Percentiles rank a stretch among this genome's conserved stretches.
Conservation (phyloP, 2,797 vertebrate species). For the Chanos chanos region DNA sequence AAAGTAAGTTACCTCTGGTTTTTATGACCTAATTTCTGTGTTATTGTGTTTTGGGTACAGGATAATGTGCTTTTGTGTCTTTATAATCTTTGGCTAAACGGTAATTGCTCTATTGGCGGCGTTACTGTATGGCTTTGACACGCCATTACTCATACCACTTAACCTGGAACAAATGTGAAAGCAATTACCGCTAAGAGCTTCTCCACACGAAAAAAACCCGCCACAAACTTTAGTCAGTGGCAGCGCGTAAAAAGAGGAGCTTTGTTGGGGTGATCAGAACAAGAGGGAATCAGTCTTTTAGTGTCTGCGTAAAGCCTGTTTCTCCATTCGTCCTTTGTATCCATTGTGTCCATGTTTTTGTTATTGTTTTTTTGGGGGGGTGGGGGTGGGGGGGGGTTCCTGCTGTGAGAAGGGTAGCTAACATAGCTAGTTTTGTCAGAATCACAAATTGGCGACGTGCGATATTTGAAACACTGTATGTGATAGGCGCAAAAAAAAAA, state of each 20-base stretch:
- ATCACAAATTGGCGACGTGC: too few relatives aligned
- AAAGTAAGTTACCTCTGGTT: constrained; percentile 45
- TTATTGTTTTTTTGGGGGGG: too few relatives aligned
- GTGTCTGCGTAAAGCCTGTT: too few relatives aligned
- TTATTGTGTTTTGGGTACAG: constrained; percentile 75
- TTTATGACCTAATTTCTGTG: constrained; percentile 68
- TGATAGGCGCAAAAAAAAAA: too few relatives aligned
- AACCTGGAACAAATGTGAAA: constrained; percentile 89
- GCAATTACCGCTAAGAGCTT: constrained; percentile 83
- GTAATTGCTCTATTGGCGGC: constrained; percentile 88
- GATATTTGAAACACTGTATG: too few relatives aligned
- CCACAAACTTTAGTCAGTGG: constrained; percentile 82
- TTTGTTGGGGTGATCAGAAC: constrained; percentile 1
- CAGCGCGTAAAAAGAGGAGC: constrained; percentile 28
- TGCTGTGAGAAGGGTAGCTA: too few relatives aligned
- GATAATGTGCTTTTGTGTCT: constrained; percentile 80
- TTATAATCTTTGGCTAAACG: constrained; percentile 81
- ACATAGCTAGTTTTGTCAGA: too few relatives aligned
- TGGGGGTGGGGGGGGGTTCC: too few relatives aligned
- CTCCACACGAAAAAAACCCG: constrained; percentile 77
- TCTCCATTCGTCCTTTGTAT: too few relatives aligned
- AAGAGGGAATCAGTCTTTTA: too few relatives aligned
- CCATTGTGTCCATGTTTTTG: too few relatives aligned
- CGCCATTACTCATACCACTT: constrained; percentile 90
- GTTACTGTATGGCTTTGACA: constrained; percentile 84